Evolutionary conservation across 2,888 invertebrate genomes (phyloP), one percentile per base, ranked within the genome.

Genomic region (Spialia ferax): DNA sequence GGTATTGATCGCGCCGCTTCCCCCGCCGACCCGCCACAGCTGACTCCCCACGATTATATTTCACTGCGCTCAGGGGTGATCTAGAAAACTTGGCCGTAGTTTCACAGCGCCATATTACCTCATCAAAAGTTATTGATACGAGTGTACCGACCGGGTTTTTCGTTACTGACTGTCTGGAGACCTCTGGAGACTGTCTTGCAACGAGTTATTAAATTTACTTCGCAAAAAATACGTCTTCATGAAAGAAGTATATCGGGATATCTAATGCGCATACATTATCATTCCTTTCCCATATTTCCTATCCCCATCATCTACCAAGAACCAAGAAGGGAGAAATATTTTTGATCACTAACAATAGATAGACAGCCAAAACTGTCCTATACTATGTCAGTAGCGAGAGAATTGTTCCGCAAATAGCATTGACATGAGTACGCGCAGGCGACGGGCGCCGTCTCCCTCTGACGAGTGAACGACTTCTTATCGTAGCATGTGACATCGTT

Each of bases 391-490:
- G 81, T 68, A 61, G 81, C 81, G 78, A 72, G 76, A 80, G 81
- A 81, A 86, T 87, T 87, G 85, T 85, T 85, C 87, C 85, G 76
- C 79, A 88, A 89, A 90, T 90, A 89, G 83, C 79, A 73, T 60
- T 69, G 76, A 56, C 56, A 75, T 74, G 74, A 76, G 77, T 68
- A 76, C 75, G 68, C 75, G 71, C 73, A 76, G 73, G 69, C 72
- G 72, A 69, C 70, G 72, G 67, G 72, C 74, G 70, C 81, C 76
- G 74, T 88, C 86, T 85, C 83, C 67, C 74, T 85, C 85, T 77
- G 76, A 70, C 80, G 78, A 84, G 88, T 89, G 89, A 90, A 91
- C 89, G 90, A 90, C 90, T 85, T 80, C 82, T 90, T 91, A 90
- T 90, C 89, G 81, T 80, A 66, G 72, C 77, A 79, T 81, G 81